Base-by-base conservation (phyloP, 2,797 vertebrate genomes). In the Nothura maculosa region DNA sequence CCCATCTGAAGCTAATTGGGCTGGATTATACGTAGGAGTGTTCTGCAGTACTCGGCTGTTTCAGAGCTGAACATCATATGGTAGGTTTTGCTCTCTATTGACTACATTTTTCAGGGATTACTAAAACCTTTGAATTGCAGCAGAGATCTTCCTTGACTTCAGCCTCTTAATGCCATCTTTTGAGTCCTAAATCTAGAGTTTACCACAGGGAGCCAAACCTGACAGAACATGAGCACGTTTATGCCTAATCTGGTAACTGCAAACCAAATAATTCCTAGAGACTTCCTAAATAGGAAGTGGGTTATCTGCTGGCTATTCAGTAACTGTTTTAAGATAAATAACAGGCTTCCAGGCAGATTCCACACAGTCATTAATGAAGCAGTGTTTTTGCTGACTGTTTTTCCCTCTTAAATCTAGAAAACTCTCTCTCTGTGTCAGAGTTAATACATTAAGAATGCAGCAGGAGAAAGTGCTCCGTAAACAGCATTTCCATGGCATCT, bases 401-500 rank as follows among this genome's bases (percentile, higher is more conserved):
- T 87, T 34, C 57, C 43, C 19, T 93, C 30, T 67, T 69, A 42
- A 22, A 89, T 74, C 70, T 66, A 93, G 79, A 48, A 92, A 94
- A 90, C 60, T 61, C 61, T 91, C 70, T 67, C 85, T 89, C 79
- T 3, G 5, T 94, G 64, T 84, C 81, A 76, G 66, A 90, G 85
- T 85, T 78, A 89, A 81, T 70, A 80, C 76, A 91, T 68, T 92
- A 79, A 90, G 69, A 89, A 94, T 89, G 74, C 66, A 0, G 1
- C 42, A 89, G 67, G 67, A 96, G 83, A 88, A 87, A 88, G 52
- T 88, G 80, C 80, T 95, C 77, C 77, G 74, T 86, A 95, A 93
- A 92, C 93, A 92, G 91, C 58, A 79, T 85, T 92, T 83, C 70
- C 60, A 42, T 30, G 69, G 66, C 90, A 89, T 89, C 84, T 92